phyloP scores from a whole-genome alignment of 2,797 vertebrate species.

The Sphenopsis melanotis region DNA sequence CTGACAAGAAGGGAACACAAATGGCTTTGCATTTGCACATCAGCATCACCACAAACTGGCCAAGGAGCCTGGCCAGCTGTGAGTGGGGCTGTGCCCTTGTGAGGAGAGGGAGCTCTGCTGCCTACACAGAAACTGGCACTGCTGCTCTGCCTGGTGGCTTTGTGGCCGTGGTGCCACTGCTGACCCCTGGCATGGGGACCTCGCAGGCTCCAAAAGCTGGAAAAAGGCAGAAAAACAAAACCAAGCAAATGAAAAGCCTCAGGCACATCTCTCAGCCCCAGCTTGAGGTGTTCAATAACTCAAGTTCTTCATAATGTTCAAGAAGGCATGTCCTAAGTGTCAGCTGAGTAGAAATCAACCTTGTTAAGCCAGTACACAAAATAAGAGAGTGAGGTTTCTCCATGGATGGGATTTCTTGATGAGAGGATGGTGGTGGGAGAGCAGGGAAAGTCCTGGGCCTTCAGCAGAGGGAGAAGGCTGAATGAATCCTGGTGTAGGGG shows the following conservation, averaged over 20 bases:
- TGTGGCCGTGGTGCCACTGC: fast-evolving
- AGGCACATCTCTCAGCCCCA: neutral
- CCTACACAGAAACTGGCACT: fast-evolving
- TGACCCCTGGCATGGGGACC: neutral
- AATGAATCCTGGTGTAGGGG: neutral
- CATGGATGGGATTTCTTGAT: neutral
- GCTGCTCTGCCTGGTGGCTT: neutral
- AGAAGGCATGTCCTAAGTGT: neutral
- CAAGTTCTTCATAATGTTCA: neutral
- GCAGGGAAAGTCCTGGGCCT: too few species aligned
- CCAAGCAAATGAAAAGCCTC: neutral
- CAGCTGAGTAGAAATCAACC: neutral
- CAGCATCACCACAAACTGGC: neutral
- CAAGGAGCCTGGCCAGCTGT: neutral
- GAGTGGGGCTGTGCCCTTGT: neutral
- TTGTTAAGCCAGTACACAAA: neutral
- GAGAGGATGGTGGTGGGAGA: neutral
- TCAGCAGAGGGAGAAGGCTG: neutral
- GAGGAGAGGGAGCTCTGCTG: neutral
- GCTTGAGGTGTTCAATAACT: neutral
- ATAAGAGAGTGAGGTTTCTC: neutral
- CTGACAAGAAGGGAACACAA: neutral
- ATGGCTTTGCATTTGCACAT: neutral
- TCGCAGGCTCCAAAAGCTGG: neutral
- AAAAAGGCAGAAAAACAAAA: neutral